Percentiles rank a stretch among this genome's conserved stretches.
Evolutionary conservation across 2,888 invertebrate species (phyloP).

Genomic region (Xylophagus ater): DNA sequence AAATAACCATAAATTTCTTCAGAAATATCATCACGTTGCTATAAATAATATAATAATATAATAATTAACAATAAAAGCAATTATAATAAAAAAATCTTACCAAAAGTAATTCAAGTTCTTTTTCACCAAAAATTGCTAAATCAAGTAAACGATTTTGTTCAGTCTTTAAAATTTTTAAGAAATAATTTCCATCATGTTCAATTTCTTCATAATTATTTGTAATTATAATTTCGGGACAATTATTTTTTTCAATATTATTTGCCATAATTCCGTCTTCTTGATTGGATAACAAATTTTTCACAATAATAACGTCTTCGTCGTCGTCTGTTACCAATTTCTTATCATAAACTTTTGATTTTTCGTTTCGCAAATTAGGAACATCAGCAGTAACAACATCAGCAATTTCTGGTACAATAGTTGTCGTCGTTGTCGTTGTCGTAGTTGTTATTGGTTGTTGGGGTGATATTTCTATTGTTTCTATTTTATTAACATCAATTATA

Average conservation of each 20-base stretch:
- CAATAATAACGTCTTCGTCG: too few species aligned
- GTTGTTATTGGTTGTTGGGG: too few species aligned
- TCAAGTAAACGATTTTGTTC: constrained; percentile 60
- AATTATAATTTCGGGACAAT: not conserved
- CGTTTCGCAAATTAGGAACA: too few species aligned
- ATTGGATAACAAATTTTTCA: too few species aligned
- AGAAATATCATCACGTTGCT: constrained; percentile 43
- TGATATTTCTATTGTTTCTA: too few species aligned
- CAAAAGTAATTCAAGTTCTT: constrained; percentile 50
- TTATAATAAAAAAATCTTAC: constrained; percentile 22
- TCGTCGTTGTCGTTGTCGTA: too few species aligned
- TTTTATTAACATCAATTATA: too few species aligned
- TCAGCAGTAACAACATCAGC: too few species aligned
- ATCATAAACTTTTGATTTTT: too few species aligned
- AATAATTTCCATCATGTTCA: constrained; percentile 59
- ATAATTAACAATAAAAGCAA: constrained; percentile 17
- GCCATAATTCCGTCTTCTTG: too few species aligned
- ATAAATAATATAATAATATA: not conserved
- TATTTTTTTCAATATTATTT: constrained; percentile 1
- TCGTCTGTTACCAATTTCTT: too few species aligned
- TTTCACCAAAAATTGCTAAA: constrained; percentile 56
- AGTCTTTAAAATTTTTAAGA: constrained; percentile 58
- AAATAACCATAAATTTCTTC: constrained; percentile 77
- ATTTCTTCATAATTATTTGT: constrained; percentile 20
- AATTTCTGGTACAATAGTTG: too few species aligned